Percentiles rank a stretch among this genome's conserved stretches.
phyloP scores from a whole-genome alignment of 2,113 vertebrate genomes.

The Cathartes aura region DNA sequence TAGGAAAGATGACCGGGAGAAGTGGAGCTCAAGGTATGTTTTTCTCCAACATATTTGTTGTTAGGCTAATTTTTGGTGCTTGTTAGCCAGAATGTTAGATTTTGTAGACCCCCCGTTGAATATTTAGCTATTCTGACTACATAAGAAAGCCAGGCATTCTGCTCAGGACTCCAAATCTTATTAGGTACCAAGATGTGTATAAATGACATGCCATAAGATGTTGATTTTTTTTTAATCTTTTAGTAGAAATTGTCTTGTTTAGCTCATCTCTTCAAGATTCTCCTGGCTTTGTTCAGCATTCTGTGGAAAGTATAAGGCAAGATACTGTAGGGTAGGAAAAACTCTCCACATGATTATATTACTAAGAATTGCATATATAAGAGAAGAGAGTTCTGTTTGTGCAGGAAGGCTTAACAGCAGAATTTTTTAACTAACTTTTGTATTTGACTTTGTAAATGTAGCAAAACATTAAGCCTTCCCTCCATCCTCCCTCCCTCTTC shows the following conservation, averaged over 20 bases:
- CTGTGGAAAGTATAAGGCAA: neutral
- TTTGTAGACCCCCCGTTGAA: fast-evolving
- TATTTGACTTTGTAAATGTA: neutral
- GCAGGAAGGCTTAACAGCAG: neutral
- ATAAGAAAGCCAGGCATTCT: neutral
- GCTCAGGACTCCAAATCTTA: neutral
- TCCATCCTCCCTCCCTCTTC: fast-evolving
- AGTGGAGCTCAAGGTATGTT: neutral
- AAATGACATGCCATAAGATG: neutral
- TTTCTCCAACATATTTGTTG: neutral
- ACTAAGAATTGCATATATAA: neutral
- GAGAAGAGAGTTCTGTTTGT: neutral
- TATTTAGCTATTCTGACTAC: neutral
- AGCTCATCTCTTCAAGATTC: neutral
- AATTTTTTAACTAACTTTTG: neutral
- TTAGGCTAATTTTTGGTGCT: neutral
- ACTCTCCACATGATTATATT: neutral
- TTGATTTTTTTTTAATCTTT: neutral
- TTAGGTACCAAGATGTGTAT: neutral
- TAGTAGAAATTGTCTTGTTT: neutral
- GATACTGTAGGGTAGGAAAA: neutral
- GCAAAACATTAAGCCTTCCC: neutral
- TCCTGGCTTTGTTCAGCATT: neutral
- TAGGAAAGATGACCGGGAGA: neutral
- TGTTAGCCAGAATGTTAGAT: neutral